Evolutionary conservation across 2,113 vertebrate species (phyloP).

Genomic region (Alectura lathami): DNA sequence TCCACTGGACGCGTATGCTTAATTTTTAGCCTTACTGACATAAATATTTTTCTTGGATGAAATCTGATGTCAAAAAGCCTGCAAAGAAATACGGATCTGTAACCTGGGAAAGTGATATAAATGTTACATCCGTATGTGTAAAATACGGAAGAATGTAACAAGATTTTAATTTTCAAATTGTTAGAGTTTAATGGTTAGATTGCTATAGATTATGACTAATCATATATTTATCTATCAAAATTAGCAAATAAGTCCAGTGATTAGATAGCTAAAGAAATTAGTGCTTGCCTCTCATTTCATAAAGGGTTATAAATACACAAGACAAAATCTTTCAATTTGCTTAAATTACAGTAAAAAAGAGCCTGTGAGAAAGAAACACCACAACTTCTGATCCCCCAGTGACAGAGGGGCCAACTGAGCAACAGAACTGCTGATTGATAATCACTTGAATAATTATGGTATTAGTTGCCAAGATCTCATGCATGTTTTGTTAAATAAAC

Average conservation of each 20-base stretch:
- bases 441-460: neutral
- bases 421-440: neutral
- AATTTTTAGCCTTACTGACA: neutral
- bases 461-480: neutral
- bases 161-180: neutral
- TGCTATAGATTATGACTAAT: neutral
- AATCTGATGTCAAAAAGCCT: neutral
- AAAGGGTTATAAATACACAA: neutral
- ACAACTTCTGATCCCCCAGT: neutral
- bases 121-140: neutral
- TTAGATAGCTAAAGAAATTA: neutral
- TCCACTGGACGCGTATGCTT: neutral
- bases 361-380: neutral
- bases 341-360: neutral
- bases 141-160: neutral
- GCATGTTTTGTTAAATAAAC: neutral
- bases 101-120: neutral
- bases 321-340: neutral
- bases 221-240: neutral
- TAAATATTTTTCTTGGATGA: neutral
- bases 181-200: neutral
- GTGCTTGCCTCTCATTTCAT: neutral
- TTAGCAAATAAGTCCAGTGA: neutral
- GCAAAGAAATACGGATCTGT: neutral
- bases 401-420: neutral